Conservation (phyloP, 2,888 invertebrate genomes). For the Drosophila vallismaia region DNA sequence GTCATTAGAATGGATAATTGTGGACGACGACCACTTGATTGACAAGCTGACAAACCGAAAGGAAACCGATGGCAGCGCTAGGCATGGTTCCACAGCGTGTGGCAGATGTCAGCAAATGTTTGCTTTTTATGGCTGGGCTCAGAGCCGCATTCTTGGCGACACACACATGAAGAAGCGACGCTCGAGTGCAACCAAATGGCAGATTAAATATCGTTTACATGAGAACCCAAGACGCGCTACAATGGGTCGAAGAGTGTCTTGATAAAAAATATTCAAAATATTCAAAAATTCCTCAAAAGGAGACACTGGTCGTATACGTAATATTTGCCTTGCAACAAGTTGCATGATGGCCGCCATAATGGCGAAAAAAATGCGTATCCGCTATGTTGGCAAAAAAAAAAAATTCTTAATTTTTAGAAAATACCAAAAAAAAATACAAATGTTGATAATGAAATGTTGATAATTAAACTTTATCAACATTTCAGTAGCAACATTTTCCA, state of each 20-base stretch:
- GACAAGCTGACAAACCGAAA: slow-evolving; percentile 50
- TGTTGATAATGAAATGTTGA: too few relatives aligned
- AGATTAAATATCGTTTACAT: slow-evolving; percentile 60
- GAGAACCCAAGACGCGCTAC: slow-evolving; percentile 24
- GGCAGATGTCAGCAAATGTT: slow-evolving; percentile 77
- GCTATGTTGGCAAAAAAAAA: neutral
- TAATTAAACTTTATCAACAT: too few relatives aligned
- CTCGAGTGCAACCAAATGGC: slow-evolving; percentile 50
- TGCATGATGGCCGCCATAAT: too few relatives aligned
- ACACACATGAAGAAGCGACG: slow-evolving; percentile 15
- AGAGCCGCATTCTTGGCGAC: slow-evolving; percentile 44
- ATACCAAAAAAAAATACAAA: too few relatives aligned
- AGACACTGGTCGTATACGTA: neutral
- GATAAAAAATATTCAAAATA: neutral
- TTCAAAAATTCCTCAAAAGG: neutral
- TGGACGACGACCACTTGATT: slow-evolving; percentile 50
- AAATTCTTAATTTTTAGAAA: neutral
- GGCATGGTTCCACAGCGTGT: slow-evolving; percentile 50
- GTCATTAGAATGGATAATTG: slow-evolving; percentile 80
- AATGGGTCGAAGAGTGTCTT: neutral
- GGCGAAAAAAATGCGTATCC: neutral
- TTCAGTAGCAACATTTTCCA: too few relatives aligned
- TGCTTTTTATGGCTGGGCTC: slow-evolving; percentile 56
- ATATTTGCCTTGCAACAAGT: neutral
- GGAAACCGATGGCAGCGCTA: slow-evolving; percentile 21